phyloP scores from a whole-genome alignment of 2,797 vertebrate genomes.

The Selene dorsalis region DNA sequence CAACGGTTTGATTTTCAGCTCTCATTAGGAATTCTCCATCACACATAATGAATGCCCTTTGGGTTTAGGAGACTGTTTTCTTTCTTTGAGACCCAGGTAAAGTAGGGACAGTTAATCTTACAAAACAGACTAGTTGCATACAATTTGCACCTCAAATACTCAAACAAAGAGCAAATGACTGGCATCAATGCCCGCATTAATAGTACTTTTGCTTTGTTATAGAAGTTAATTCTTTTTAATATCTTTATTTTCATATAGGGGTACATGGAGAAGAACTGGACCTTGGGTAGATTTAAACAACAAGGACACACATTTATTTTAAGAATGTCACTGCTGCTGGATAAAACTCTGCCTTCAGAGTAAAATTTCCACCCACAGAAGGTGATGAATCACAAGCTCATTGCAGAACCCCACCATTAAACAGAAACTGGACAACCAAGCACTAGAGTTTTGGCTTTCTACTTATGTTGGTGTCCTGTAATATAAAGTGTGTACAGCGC shows the following conservation, averaged over 20 bases:
- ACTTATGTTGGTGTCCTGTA: background rate
- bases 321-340: background rate
- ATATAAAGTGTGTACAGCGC: background rate
- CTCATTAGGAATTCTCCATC: conserved; percentile 84
- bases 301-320: background rate
- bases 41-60: conserved; percentile 62
- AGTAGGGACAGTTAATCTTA: conserved; percentile 26
- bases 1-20: conserved; percentile 81
- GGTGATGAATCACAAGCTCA: conserved; percentile 8
- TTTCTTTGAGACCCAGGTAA: conserved; percentile 43
- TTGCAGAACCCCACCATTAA: background rate
- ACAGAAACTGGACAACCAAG: background rate
- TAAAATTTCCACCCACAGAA: background rate
- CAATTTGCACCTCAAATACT: conserved; percentile 26
- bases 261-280: background rate
- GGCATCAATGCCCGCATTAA: background rate
- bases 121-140: conserved; percentile 29
- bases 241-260: background rate
- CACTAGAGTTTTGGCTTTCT: background rate
- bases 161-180: background rate
- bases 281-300: background rate
- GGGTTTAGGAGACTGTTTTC: conserved; percentile 39
- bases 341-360: background rate
- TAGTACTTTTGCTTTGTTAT: background rate
- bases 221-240: background rate